Conservation (phyloP, 2,888 invertebrate species). For the Unio pictorum region DNA sequence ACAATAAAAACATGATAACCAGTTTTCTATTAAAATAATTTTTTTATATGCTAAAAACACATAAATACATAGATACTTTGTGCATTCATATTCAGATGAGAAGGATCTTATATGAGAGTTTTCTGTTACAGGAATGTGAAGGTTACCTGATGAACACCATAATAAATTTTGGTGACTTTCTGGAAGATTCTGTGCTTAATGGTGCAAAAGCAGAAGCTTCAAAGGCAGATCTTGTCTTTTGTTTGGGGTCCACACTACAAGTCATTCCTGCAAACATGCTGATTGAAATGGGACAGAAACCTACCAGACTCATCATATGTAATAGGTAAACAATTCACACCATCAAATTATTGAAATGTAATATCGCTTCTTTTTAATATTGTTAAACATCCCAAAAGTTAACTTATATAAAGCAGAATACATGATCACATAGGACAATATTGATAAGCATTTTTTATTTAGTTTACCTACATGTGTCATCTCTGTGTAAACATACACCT, state of each 20-base stretch:
- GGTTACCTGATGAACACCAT: constrained; percentile 67
- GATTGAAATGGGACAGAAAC: constrained; percentile 53
- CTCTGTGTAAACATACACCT: no score
- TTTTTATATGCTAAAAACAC: no score
- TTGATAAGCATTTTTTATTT: no score
- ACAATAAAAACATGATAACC: no score
- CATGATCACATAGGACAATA: no score
- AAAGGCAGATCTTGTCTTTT: constrained; percentile 56
- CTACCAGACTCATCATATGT: constrained; percentile 53
- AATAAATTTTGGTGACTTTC: constrained; percentile 66
- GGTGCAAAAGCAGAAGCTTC: constrained; percentile 53
- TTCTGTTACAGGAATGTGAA: constrained; percentile 49
- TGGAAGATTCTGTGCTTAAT: constrained; percentile 56
- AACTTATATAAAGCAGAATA: no score
- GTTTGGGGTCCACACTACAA: constrained; percentile 61
- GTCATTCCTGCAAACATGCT: constrained; percentile 65
- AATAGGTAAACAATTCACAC: constrained; percentile 45
- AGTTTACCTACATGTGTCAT: no score
- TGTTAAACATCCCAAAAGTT: no score
- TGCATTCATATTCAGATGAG: no score
- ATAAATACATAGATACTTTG: no score
- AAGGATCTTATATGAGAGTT: background rate
- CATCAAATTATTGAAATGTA: background rate
- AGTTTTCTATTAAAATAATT: no score
- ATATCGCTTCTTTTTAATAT: no score